A percentile compares a stretch with the other conserved stretches of the same genome.
phyloP scores from a whole-genome alignment of 1,140 invertebrate genomes.

The Leptopilina boulardi region DNA sequence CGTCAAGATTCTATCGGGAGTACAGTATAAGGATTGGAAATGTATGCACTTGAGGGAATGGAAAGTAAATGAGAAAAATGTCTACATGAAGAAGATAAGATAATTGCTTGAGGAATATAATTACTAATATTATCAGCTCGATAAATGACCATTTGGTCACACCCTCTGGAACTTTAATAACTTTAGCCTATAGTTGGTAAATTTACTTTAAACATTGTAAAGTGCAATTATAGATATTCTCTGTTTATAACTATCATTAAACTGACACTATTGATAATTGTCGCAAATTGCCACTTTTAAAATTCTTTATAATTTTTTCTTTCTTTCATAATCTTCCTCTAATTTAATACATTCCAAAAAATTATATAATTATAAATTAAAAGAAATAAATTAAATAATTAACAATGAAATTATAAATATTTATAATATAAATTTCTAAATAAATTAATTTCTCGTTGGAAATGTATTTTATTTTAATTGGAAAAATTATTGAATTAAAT shows the following conservation, averaged over 20 bases:
- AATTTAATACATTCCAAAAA: not conserved
- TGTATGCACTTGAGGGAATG: not conserved
- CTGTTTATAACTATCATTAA: not conserved
- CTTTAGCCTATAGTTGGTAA: not conserved
- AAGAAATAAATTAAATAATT: no score
- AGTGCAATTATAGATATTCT: not conserved
- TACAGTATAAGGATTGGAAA: no score
- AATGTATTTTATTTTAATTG: no score
- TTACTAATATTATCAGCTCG: not conserved
- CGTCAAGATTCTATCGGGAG: not conserved
- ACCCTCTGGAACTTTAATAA: constrained; percentile 5
- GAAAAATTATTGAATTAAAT: no score
- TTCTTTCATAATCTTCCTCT: not conserved
- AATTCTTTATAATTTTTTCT: not conserved
- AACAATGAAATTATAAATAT: no score
- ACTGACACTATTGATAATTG: constrained; percentile 6
- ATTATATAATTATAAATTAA: no score
- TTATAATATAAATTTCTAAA: no score
- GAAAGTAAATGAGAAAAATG: constrained; percentile 3
- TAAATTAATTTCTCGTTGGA: no score
- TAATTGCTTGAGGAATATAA: constrained; percentile 21
- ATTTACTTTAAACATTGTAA: not conserved
- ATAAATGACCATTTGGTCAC: constrained; percentile 16
- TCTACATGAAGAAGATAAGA: not conserved
- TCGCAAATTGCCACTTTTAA: not conserved